phyloP scores from a whole-genome alignment of 2,113 vertebrate species.

The Larimichthys polyactis region DNA sequence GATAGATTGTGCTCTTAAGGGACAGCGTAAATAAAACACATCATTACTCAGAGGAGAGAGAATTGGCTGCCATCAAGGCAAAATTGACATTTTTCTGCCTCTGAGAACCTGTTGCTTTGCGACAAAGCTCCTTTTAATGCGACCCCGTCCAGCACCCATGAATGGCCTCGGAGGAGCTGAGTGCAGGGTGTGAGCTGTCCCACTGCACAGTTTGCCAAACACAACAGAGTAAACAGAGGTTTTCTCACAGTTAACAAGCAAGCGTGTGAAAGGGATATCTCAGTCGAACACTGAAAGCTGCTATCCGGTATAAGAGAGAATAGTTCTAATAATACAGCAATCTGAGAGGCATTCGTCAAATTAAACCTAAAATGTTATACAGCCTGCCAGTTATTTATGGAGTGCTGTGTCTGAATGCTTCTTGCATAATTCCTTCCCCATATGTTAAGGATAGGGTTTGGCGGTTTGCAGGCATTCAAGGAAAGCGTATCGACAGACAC shows the following conservation, averaged over 20 bases:
- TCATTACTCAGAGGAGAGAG: slow-evolving; percentile 78
- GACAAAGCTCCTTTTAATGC: slow-evolving; percentile 88
- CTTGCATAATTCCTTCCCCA: slow-evolving; percentile 64
- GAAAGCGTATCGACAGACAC: slow-evolving; percentile 25
- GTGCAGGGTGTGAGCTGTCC: slow-evolving; percentile 74
- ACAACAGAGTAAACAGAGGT: slow-evolving; percentile 81
- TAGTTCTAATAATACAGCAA: slow-evolving; percentile 48
- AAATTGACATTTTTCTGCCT: slow-evolving; percentile 87
- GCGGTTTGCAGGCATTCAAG: slow-evolving; percentile 48
- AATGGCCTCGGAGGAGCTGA: slow-evolving; percentile 76
- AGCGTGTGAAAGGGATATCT: slow-evolving; percentile 70
- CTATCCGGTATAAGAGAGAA: neutral
- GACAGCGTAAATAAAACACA: slow-evolving; percentile 86
- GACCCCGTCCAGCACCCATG: slow-evolving; percentile 75
- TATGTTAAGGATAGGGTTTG: slow-evolving; percentile 53
- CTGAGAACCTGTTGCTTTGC: slow-evolving; percentile 89
- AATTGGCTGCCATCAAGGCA: slow-evolving; percentile 74
- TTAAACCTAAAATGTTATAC: slow-evolving; percentile 52
- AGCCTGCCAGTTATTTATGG: slow-evolving; percentile 65
- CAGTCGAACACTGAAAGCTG: slow-evolving; percentile 41
- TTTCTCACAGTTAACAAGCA: slow-evolving; percentile 81
- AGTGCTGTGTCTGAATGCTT: slow-evolving; percentile 58
- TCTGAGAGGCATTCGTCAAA: slow-evolving; percentile 54
- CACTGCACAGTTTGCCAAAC: slow-evolving; percentile 78
- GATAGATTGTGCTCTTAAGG: slow-evolving; percentile 79